These are phyloP conservation scores for Prolemur simus DNA, from an alignment of 2,113 vertebrate species.

Conservation along the genomic window DNA sequence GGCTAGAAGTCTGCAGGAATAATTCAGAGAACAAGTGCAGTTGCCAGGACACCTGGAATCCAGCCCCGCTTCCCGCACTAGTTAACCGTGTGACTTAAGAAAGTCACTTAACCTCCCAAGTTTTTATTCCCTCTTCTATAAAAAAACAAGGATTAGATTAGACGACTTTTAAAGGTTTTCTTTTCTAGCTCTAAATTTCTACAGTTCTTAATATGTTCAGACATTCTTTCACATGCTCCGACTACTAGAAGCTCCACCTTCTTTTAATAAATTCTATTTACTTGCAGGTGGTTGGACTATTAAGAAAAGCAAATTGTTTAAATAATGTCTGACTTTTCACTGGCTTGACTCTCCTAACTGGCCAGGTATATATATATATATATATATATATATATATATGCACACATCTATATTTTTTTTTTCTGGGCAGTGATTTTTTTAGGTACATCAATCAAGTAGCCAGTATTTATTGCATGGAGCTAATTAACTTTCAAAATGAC, in stretches of 20 bases:
- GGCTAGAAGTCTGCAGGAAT: accelerated
- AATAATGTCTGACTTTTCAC: constrained; percentile 76
- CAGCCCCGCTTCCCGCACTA: not conserved
- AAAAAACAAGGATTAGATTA: constrained; percentile 51
- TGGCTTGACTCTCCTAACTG: constrained; percentile 67
- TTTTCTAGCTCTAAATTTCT: constrained; percentile 55
- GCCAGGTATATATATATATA: not conserved
- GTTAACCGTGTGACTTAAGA: not conserved
- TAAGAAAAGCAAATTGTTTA: constrained; percentile 77
- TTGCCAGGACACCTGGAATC: not conserved
- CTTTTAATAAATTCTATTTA: constrained; percentile 79
- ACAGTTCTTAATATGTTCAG: constrained; percentile 45
- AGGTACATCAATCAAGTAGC: constrained; percentile 74
- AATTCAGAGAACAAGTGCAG: not conserved
- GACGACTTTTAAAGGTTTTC: constrained; percentile 54
- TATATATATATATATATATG: not conserved
- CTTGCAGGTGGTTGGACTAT: constrained; percentile 76
- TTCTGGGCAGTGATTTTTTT: constrained; percentile 65
- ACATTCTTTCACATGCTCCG: constrained; percentile 31
- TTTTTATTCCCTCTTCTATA: constrained; percentile 36
- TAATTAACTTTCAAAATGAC: constrained; percentile 77
- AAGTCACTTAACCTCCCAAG: constrained; percentile 42
- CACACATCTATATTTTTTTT: constrained; percentile 39
- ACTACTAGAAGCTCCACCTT: constrained; percentile 58
- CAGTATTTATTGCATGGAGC: constrained; percentile 73